Base-by-base conservation (phyloP, 1,140 invertebrate species). In the Drosophila equinoxialis region DNA sequence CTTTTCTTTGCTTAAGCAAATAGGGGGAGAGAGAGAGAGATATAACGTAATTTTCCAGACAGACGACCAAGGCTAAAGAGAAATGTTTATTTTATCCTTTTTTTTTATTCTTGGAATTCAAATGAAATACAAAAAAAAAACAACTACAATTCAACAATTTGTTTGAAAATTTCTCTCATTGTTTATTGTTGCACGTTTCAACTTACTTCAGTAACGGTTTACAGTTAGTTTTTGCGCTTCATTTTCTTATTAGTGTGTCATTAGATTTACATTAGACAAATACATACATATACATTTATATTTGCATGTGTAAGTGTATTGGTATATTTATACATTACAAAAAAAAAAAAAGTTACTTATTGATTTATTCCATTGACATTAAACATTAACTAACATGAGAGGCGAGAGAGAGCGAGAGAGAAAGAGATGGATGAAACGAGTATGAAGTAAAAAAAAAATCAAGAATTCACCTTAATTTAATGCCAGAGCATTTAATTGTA, bases 131-230 rank as follows among this genome's bases (percentile, higher is more conserved):
- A 30, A 30, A 30, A 30, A 26, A 26, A 26, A 0, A 26, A 26
- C n/a, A n/a, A 23, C 23, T 2, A 6, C 30, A 30, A 30, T 30
- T 30, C 2, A 30, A 30, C 30, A 30, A 30, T 30, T 30, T 80
- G 70, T 90, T 90, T 84, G 81, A 86, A 86, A 86, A 86, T 79
- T 71, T 65, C 70, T 87, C 54, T 41, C 63, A 51, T 51, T 20
- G 14, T 74, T 87, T 86, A 86, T 86, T 86, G 83, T 86, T 86
- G 83, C 79, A 74, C 79, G 83, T 86, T 86, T 86, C 83, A 77
- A 86, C 79, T 77, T 79, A 73, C 76, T 73, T 85, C 77, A 81
- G 75, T 82, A 77, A 77, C 61, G 60, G 35, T 70, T 67, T 78
- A 87, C 77, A 79, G 68, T 58, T 85, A 51, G 14, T 48, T 70